These are phyloP conservation scores for Drosophila ohnishii DNA, from an alignment of 1,140 invertebrate genomes.

Conservation along the genomic window DNA sequence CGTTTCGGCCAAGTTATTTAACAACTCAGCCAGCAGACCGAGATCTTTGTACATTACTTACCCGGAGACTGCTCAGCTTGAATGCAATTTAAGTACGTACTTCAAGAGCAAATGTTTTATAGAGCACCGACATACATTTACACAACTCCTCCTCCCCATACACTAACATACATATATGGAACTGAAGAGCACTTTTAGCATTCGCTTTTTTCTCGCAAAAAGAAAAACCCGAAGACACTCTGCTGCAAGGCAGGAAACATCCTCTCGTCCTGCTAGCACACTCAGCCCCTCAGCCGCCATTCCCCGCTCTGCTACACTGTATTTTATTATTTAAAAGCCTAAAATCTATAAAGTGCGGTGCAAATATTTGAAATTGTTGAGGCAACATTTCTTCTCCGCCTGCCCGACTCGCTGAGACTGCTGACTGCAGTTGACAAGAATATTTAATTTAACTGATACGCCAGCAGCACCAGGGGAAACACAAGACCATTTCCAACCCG, in stretches of 20 bases:
- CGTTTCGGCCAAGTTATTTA: constrained; percentile 76
- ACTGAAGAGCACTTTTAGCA: constrained; percentile 47
- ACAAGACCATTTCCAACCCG: constrained; percentile 35
- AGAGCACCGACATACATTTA: constrained; percentile 64
- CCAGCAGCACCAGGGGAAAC: constrained; percentile 15
- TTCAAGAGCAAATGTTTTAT: constrained; percentile 78
- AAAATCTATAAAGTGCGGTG: constrained; percentile 80
- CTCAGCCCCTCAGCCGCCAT: constrained; percentile 10
- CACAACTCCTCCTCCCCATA: constrained; percentile 16
- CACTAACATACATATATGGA: constrained; percentile 3
- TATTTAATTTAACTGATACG: constrained; percentile 72
- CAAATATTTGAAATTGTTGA: constrained; percentile 79
- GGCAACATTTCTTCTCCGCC: constrained; percentile 60
- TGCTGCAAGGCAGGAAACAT: constrained; percentile 55
- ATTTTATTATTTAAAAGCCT: constrained; percentile 81
- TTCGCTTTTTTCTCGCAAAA: constrained; percentile 22
- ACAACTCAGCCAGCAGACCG: constrained; percentile 61
- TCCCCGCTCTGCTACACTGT: constrained; percentile 42
- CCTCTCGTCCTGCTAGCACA: constrained; percentile 36
- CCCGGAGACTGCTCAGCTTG: constrained; percentile 61
- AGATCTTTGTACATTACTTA: constrained; percentile 70
- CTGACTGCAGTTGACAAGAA: constrained; percentile 78
- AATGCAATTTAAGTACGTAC: constrained; percentile 80
- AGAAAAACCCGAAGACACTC: constrained; percentile 56
- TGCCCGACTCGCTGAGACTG: constrained; percentile 53